Evolutionary conservation across 2,113 vertebrate genomes (phyloP), one percentile per base, ranked within the genome.

Genomic region (Ammodytes dubius): DNA sequence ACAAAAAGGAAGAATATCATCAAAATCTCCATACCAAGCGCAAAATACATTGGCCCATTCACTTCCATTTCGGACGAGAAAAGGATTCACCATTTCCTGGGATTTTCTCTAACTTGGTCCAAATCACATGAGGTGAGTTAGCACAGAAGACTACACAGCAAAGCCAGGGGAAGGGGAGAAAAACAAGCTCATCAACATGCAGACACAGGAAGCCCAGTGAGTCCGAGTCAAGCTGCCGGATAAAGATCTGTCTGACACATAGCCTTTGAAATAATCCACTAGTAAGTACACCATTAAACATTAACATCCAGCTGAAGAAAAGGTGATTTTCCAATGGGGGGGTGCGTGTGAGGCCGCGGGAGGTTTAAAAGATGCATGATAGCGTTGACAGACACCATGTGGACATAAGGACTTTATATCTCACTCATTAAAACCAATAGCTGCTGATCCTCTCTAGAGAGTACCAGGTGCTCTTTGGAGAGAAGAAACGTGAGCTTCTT

Each of bases 211-310:
- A 85, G 82, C 87, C 10, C 60, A 89, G 78, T 63, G 72, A 89
- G 83, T 78, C 80, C 10, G 35, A 83, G 84, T 86, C 88, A 85
- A 88, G 90, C 90, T 91, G 88, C 85, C 82, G 87, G 88, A 94
- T 93, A 92, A 92, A 87, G 87, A 93, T 93, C 86, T 73, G 81
- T 86, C 87, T 91, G 88, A 92, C 91, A 92, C 35, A 1, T 69
- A 82, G 83, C 84, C 89, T 93, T 94, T 94, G 70, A 84, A 91
- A 94, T 94, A 92, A 95, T 95, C 94, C 88, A 91, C 90, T 90
- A 89, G 88, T 87, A 92, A 92, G 84, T 86, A 80, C 58, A 78
- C 66, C 78, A 67, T 91, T 93, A 91, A 89, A 89, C 79, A 89
- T 92, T 90, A 89, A 86, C 85, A 91, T 66, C 71, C 49, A 73